These are phyloP conservation scores for Origma solitaria DNA, from an alignment of 2,113 vertebrate species.

Conservation along the genomic window DNA sequence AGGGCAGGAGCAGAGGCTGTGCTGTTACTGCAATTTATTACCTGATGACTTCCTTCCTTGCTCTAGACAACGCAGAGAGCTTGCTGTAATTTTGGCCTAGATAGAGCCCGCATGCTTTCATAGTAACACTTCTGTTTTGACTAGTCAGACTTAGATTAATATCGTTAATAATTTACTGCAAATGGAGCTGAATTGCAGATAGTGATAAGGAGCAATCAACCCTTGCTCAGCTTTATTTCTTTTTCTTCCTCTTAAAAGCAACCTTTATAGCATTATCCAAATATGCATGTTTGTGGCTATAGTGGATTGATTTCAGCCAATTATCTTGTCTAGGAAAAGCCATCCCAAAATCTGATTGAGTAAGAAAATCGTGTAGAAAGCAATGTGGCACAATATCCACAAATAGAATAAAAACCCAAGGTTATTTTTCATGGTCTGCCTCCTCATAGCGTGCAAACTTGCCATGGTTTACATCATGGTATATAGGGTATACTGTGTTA, in stretches of 20 bases:
- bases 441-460: neutral
- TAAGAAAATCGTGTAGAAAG: neutral
- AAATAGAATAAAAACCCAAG: neutral
- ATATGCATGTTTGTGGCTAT: neutral
- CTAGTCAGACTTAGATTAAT: neutral
- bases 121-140: neutral
- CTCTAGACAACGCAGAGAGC: neutral
- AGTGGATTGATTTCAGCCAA: neutral
- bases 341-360: neutral
- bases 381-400: neutral
- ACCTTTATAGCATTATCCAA: neutral
- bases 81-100: neutral
- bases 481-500: neutral
- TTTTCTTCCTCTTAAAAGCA: neutral
- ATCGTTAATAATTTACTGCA: slow-evolving; percentile 44
- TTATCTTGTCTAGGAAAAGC: neutral
- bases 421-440: neutral
- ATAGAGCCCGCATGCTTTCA: neutral
- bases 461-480: neutral
- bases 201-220: slow-evolving; percentile 27
- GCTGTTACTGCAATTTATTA: neutral
- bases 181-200: slow-evolving; percentile 4
- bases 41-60: neutral
- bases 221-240: neutral
- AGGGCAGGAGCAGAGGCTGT: neutral